These are phyloP conservation scores for Macquaria australasica DNA, from an alignment of 2,113 vertebrate species.

Conservation along the genomic window DNA sequence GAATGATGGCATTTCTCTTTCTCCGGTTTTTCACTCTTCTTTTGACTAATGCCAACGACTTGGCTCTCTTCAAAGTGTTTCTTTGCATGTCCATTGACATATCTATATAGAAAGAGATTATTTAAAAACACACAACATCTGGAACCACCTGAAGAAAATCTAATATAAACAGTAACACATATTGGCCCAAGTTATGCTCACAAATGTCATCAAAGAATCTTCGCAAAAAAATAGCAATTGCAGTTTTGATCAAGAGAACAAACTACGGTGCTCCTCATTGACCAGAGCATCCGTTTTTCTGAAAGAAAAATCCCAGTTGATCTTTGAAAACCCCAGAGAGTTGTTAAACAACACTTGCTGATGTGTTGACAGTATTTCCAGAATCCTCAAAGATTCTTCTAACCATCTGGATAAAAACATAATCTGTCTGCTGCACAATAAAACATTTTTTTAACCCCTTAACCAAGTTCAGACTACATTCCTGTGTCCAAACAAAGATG, in stretches of 20 bases:
- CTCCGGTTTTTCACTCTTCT: slow-evolving; percentile 90
- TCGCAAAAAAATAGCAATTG: background rate
- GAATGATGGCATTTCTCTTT: slow-evolving; percentile 91
- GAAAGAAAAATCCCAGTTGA: background rate
- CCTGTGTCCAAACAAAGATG: background rate
- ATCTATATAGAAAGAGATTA: slow-evolving; percentile 79
- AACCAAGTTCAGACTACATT: background rate
- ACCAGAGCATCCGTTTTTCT: background rate
- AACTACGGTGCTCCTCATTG: background rate
- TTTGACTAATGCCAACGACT: slow-evolving; percentile 84
- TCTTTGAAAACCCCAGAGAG: background rate
- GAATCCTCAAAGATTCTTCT: background rate
- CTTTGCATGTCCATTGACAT: slow-evolving; percentile 98
- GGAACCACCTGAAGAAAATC: background rate
- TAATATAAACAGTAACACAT: background rate
- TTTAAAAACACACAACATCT: slow-evolving; percentile 4
- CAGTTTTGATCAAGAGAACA: background rate
- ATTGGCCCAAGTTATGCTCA: background rate
- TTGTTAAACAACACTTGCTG: too few species aligned
- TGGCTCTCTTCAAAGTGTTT: slow-evolving; percentile 98
- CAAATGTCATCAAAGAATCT: background rate
- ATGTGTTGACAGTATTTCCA: background rate
- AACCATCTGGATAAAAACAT: background rate
- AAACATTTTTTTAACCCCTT: background rate
- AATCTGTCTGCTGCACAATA: background rate